These are phyloP conservation scores for Hetaerina americana DNA, from an alignment of 1,140 invertebrate genomes.

Conservation along the genomic window DNA sequence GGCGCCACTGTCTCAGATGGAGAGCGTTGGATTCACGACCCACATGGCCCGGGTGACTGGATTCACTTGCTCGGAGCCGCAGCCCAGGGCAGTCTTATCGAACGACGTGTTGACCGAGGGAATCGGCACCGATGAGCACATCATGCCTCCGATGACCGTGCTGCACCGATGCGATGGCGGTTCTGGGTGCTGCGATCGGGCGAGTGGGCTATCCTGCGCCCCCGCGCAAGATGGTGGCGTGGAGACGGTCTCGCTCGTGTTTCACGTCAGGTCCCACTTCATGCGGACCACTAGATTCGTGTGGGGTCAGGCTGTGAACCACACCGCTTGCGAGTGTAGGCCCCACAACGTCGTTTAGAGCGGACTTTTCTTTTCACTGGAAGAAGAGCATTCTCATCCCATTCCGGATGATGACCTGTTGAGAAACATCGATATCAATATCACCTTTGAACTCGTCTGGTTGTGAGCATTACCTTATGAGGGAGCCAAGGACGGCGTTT, in stretches of 20 bases:
- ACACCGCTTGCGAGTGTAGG: slow-evolving; percentile 26
- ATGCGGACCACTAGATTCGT: slow-evolving; percentile 28
- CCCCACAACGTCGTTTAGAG: too few relatives aligned
- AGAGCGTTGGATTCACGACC: too few relatives aligned
- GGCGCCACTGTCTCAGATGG: too few relatives aligned
- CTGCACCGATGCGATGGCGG: slow-evolving; percentile 24
- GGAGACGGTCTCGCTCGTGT: slow-evolving; percentile 27
- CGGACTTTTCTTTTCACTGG: too few relatives aligned
- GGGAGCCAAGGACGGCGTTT: too few relatives aligned
- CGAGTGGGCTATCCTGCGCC: slow-evolving; percentile 24
- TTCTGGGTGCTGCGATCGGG: slow-evolving; percentile 27
- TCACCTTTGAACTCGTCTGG: too few relatives aligned
- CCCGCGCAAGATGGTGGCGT: slow-evolving; percentile 25
- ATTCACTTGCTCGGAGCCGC: slow-evolving; percentile 23
- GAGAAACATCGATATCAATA: too few relatives aligned
- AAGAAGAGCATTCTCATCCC: too few relatives aligned
- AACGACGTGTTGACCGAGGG: slow-evolving; percentile 20
- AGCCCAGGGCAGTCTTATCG: slow-evolving; percentile 25
- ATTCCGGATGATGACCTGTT: too few relatives aligned
- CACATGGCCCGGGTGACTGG: too few relatives aligned
- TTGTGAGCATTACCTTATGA: too few relatives aligned
- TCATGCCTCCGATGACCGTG: slow-evolving; percentile 29
- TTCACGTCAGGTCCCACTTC: slow-evolving; percentile 26
- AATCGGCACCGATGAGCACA: slow-evolving; percentile 23
- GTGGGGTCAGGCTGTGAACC: slow-evolving; percentile 25